Evolutionary conservation across 2,113 vertebrate species (phyloP), one percentile per base, ranked within the genome.

Genomic region (Embiotoca jacksoni): DNA sequence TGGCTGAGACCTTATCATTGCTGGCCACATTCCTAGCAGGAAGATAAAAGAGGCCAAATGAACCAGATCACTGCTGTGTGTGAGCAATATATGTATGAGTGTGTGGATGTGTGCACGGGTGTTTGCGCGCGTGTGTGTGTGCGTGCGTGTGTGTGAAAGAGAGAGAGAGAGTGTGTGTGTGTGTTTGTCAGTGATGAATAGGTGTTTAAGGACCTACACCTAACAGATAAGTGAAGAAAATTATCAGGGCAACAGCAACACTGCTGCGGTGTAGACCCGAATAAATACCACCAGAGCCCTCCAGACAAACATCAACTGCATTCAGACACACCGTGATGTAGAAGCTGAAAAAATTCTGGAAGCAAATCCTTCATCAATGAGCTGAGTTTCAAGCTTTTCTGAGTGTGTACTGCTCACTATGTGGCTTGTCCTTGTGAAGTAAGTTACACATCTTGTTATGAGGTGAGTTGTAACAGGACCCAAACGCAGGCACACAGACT

Each of bases 11-110:
- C 87, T 93, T 93, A 95, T 94, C 93, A 84, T 80, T 84, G 78
- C 78, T 86, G 88, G 90, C 89, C 75, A 91, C 90, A 92, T 91
- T 92, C 92, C 86, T 89, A 81, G 80, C 90, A 90, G 82, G 65
- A 91, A 88, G 91, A 94, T 92, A 93, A 90, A 93, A 79, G 90
- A 86, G 88, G 87, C 80, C 86, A 93, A 93, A 93, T 85, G 77
- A 92, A 89, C 59, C 81, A 84, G 79, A 92, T 87, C 88, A 89
- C 85, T 57, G 58, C 72, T 66, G 46, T 80, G 75, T 82, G 68
- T 57, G 76, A 69, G 75, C 60, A 74, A 64, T 65, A 53, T 16
- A 56, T 55, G 23, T 32, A 58, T 47, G 16, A 61, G 47, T 66
- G 53, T 35, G 61, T 39, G 64, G 33, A 59, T 67, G 58, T 50